Evolutionary conservation across 2,797 vertebrate genomes (phyloP).

Genomic region (Numenius phaeopus): DNA sequence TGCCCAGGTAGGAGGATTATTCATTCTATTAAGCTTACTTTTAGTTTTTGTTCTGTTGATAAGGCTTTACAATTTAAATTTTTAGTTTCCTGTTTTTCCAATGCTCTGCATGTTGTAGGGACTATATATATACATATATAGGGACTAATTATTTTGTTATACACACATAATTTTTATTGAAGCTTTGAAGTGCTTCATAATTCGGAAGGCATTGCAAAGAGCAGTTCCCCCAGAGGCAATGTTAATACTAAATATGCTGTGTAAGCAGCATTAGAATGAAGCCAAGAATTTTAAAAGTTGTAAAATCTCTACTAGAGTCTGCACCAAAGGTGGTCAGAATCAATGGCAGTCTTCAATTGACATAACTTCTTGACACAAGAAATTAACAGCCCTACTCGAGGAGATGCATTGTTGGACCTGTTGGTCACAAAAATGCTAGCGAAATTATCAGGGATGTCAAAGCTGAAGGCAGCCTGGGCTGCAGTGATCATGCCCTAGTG

Average conservation of each 20-base stretch:
- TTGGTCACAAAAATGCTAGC: no score
- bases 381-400: no score
- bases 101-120: neutral
- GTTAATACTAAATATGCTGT: neutral
- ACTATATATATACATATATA: neutral
- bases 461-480: no score
- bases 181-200: neutral
- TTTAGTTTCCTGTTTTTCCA: neutral
- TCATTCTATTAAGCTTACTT: neutral
- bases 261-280: neutral
- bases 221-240: neutral
- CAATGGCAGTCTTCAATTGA: neutral
- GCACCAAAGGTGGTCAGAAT: neutral
- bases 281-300: neutral
- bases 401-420: no score
- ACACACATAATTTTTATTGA: slow-evolving; percentile 3
- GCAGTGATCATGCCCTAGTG: no score
- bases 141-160: slow-evolving; percentile 16
- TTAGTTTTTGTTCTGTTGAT: neutral
- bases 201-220: neutral
- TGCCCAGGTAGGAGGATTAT: neutral
- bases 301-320: neutral
- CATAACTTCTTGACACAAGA: no score
- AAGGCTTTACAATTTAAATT: neutral
- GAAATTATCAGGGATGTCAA: no score